Evolutionary conservation across 2,113 vertebrate genomes (phyloP), one percentile per base, ranked within the genome.

Genomic region (Dissostichus mawsoni): DNA sequence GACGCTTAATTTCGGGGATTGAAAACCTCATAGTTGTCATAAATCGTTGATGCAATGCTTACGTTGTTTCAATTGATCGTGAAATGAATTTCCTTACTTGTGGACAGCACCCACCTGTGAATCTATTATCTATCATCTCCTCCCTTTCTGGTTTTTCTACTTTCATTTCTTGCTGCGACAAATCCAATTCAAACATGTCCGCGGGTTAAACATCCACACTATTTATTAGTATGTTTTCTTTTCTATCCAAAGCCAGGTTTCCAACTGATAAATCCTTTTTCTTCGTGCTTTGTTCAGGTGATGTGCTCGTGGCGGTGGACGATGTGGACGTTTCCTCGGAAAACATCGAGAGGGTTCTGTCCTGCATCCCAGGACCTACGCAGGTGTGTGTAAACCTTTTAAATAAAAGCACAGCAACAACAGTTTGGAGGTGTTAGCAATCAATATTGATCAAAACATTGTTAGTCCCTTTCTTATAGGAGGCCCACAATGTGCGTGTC

Each of bases 331-430:
- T 99, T 80, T 96, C 95, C 52, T 91, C 94, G 2, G 98, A 99
- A 91, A 99, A 99, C 90, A 98, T 99, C 10, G 97, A 99, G 89
- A 93, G 96, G 72, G 96, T 99, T 93, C 93, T 99, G 65, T 98
- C 98, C 75, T 97, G 97, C 87, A 97, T 99, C 87, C 96, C 97
- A 9, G 97, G 97, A 45, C 98, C 98, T 20, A 97, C 95, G 83
- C 97, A 99, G 97, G 98, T 99, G 78, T 65, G 87, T 74, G 76
- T 53, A 13, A 36, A 59, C 11, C 66, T 62, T 50, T 6, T 1
- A 5, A 65, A 10, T 5, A 20, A 18, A 56, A 3, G 3, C 25
- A 18, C 12, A 20, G 13, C 2, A 20, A n/a, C 51, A 33, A 8
- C 11, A 4, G 8, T 52, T 56, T 48, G 23, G 11, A 12, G 33